Evolutionary conservation across 1,140 invertebrate species (phyloP).

Genomic region (Spodoptera litura): DNA sequence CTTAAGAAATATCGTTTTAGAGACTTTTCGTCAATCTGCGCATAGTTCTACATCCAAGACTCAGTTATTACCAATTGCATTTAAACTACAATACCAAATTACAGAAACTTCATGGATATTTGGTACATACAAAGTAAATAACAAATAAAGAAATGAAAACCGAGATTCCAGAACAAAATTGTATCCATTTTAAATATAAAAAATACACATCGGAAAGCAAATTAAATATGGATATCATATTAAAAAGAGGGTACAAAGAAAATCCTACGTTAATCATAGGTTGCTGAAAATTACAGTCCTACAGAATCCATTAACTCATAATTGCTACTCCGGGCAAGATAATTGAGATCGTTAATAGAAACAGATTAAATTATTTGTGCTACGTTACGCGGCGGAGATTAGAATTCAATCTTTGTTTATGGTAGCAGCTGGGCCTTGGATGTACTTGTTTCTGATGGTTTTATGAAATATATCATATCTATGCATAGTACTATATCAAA

Average conservation of each 20-base stretch:
- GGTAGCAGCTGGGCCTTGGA: conserved; percentile 8
- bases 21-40: too few relatives aligned
- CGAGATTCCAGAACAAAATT: too few relatives aligned
- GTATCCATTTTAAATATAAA: too few relatives aligned
- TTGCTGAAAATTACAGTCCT: conserved; percentile 60
- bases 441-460: conserved; percentile 1
- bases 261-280: conserved; percentile 47
- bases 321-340: conserved; percentile 64
- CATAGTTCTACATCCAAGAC: too few relatives aligned
- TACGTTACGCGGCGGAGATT: conserved; percentile 54
- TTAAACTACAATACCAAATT: too few relatives aligned
- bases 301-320: conserved; percentile 64
- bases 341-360: conserved; percentile 70
- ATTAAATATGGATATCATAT: conserved; percentile 1
- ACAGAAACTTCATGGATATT: not conserved
- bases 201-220: too few relatives aligned
- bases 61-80: too few relatives aligned
- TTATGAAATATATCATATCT: not conserved
- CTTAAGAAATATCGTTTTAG: too few relatives aligned
- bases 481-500: too few relatives aligned
- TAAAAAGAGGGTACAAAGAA: conserved; percentile 30
- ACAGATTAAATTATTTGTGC: conserved; percentile 70
- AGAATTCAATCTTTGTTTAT: conserved; percentile 29
- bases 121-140: not conserved
- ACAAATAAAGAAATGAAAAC: not conserved